Base-by-base conservation (phyloP, 1,140 invertebrate species). In the Eumeta japonica region DNA sequence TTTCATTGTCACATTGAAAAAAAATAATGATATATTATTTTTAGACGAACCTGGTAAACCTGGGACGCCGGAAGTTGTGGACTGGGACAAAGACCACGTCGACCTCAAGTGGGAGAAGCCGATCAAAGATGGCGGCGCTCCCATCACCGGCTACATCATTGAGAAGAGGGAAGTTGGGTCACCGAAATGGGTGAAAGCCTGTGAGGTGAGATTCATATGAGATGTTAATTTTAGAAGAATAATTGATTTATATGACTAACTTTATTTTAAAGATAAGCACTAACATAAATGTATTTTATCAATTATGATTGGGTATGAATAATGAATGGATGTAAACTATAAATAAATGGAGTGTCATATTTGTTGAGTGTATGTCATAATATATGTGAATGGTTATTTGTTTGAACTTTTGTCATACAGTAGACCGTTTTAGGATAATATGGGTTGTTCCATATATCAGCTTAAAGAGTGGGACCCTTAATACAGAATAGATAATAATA, bases 41-140 rank as follows among this genome's bases (percentile, higher is more conserved):
- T 28, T 50, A 88, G 90, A 96, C 72, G 89, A 92, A 64, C 93
- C 94, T 50, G 93, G 91, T 39, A 84, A 91, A 51, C 92, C 93
- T 41, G 90, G 90, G 28, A 84, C 85, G 41, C 92, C 92, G 13
- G 90, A 95, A 62, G 81, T 90, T 9, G 83, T 87, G 19, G 94
- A 97, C 64, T 97, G 92, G 92, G 94, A 97, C 65, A 94, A 92
- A 59, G 90, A 96, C 75, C 88, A 89, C 57, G 90, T 96, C 42
- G 92, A 96, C 55, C 81, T 97, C 40, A 87, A 88, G 77, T 97
- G 94, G 94, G 83, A 84, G 53, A 87, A 90, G 60, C 93, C 94
- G 35, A 67, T 84, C 33, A 89, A 85, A 30, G 92, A 96, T 75
- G 93, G 93, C 52, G 93, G 93, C 35, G 88, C 92, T 43, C 94